phyloP scores from a whole-genome alignment of 2,113 vertebrate species.

The Malurus alboscapulatus region DNA sequence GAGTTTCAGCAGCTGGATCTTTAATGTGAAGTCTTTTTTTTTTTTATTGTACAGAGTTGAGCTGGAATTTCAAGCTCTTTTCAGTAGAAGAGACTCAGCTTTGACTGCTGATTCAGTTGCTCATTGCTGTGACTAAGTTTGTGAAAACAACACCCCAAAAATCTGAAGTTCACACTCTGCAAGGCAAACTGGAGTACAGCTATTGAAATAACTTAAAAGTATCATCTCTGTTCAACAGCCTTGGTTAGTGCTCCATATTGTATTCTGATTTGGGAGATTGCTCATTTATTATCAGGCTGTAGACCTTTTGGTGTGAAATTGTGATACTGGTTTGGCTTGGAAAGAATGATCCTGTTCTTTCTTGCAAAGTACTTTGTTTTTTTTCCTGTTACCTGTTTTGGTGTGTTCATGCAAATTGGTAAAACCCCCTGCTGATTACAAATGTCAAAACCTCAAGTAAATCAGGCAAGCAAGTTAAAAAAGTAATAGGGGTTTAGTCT shows the following conservation, averaged over 20 bases:
- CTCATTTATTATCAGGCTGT: not conserved
- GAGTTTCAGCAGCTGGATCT: not conserved
- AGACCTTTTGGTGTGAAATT: not conserved
- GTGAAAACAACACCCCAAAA: not conserved
- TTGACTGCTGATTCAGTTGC: not conserved
- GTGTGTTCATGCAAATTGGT: slow-evolving; percentile 48
- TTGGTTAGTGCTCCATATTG: not conserved
- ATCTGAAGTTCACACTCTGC: not conserved
- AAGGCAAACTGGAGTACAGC: not conserved
- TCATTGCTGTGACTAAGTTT: not conserved
- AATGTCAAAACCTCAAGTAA: not conserved
- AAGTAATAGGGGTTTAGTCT: not conserved
- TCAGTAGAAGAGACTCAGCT: not conserved
- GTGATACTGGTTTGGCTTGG: not conserved
- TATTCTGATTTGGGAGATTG: not conserved
- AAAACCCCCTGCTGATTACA: slow-evolving; percentile 31
- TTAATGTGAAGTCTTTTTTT: not conserved
- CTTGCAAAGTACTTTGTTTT: not conserved
- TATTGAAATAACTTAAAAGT: not conserved
- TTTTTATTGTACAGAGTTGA: accelerated
- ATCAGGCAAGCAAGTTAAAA: not conserved
- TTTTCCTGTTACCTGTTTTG: slow-evolving; percentile 37
- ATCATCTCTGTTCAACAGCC: not conserved
- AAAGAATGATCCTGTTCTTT: slow-evolving; percentile 32
- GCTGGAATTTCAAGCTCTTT: not conserved